Evolutionary conservation across 1,140 invertebrate genomes (phyloP).

Genomic region (Goniozus legneri): DNA sequence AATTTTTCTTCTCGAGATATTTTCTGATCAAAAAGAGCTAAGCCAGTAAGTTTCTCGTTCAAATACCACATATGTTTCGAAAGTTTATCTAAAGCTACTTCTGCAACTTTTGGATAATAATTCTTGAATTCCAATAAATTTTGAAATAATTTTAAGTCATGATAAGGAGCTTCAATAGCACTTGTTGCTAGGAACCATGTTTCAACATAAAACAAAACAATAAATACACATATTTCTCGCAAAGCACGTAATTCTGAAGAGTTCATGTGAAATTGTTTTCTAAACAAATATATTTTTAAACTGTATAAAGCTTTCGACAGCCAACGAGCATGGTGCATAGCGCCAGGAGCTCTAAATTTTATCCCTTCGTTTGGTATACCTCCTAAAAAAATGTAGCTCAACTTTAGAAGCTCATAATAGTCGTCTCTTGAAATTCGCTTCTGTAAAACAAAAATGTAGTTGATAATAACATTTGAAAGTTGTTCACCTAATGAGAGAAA

Average conservation of each 20-base stretch:
- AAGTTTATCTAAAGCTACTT: background rate
- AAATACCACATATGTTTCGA: background rate
- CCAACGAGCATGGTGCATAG: too few relatives aligned
- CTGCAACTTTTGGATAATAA: too few relatives aligned
- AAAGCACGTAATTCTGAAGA: background rate
- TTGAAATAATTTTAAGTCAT: conserved; percentile 7
- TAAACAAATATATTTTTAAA: too few relatives aligned
- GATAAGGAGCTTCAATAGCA: background rate
- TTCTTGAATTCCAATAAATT: conserved; percentile 5
- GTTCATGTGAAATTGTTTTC: conserved; percentile 8
- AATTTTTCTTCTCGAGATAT: too few relatives aligned
- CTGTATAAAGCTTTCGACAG: too few relatives aligned
- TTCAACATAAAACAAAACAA: too few relatives aligned
- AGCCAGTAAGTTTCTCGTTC: background rate
- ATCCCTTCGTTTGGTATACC: too few relatives aligned
- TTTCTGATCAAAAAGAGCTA: background rate
- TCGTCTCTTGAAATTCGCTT: conserved; percentile 14
- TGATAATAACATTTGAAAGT: background rate
- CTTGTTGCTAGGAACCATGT: conserved; percentile 1
- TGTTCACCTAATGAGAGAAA: too few relatives aligned
- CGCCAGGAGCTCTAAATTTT: too few relatives aligned
- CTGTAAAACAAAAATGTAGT: conserved; percentile 4
- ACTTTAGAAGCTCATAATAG: too few relatives aligned
- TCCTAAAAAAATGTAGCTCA: too few relatives aligned
- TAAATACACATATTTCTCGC: conserved; percentile 2